These are phyloP conservation scores for Drosophila demipolita DNA, from an alignment of 2,888 invertebrate species.

Conservation along the genomic window DNA sequence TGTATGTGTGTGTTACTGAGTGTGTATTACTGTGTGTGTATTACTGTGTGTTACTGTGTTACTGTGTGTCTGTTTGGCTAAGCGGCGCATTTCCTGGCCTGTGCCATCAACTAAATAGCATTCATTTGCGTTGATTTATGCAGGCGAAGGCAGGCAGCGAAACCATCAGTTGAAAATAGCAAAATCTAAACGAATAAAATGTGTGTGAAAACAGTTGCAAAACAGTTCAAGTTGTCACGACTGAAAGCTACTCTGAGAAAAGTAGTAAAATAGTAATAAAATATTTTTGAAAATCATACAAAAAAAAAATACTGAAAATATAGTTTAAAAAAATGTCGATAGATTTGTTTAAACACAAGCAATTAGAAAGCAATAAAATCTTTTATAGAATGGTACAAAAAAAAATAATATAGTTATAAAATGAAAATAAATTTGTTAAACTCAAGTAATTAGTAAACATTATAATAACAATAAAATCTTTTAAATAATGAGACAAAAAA, in stretches of 20 bases:
- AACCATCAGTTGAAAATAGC: conserved; percentile 45
- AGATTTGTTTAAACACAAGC: not conserved
- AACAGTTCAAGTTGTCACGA: not conserved
- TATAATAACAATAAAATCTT: too few relatives aligned
- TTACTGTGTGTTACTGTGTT: conserved; percentile 20
- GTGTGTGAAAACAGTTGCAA: not conserved
- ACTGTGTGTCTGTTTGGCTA: conserved; percentile 61
- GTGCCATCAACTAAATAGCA: conserved; percentile 79
- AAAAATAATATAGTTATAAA: too few relatives aligned
- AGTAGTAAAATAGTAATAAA: too few relatives aligned
- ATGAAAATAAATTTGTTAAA: too few relatives aligned
- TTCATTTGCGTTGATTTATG: conserved; percentile 83
- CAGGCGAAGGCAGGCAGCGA: conserved; percentile 39
- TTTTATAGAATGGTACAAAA: too few relatives aligned
- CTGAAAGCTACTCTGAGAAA: not conserved
- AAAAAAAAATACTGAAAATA: not conserved
- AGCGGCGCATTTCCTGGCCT: conserved; percentile 78
- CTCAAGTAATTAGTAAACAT: too few relatives aligned
- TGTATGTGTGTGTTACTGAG: conserved; percentile 7
- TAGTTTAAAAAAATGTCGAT: not conserved
- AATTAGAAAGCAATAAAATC: too few relatives aligned
- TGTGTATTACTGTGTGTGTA: conserved; percentile 16
- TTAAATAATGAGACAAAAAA: too few relatives aligned
- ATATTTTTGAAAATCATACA: not conserved
- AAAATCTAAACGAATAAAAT: conserved; percentile 28